Conservation (phyloP, 1,140 invertebrate species). For the Trichonephila inaurata region DNA sequence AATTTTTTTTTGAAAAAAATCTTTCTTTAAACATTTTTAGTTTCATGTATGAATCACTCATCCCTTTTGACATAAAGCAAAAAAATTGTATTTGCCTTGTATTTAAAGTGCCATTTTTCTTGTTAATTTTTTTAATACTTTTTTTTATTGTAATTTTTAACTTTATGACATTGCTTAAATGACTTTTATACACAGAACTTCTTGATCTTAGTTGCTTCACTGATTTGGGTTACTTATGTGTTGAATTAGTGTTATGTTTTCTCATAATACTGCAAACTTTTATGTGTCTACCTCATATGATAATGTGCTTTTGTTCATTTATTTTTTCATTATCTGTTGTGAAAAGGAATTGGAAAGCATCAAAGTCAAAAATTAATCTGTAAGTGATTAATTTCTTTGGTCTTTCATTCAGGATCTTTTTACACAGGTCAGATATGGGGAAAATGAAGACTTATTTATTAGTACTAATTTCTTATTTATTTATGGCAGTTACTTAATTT, state of each 20-base stretch:
- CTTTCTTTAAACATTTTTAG: constrained; percentile 15
- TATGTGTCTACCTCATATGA: constrained; percentile 62
- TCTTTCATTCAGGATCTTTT: constrained; percentile 16
- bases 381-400: constrained; percentile 21
- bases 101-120: constrained; percentile 14
- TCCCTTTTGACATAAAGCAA: neutral
- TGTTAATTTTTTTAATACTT: constrained; percentile 5
- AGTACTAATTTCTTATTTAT: constrained; percentile 15
- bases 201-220: neutral
- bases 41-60: neutral
- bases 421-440: neutral
- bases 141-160: neutral
- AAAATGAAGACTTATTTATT: neutral
- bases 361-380: neutral
- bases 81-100: neutral
- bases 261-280: neutral
- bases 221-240: neutral
- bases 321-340: neutral
- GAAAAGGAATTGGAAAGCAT: neutral
- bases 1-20: constrained; percentile 23
- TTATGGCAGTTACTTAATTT: constrained; percentile 64
- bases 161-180: neutral
- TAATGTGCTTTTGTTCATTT: constrained; percentile 28
- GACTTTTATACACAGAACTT: constrained; percentile 12
- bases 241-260: neutral